phyloP scores from a whole-genome alignment of 2,888 invertebrate genomes.

The Tolmerus cingulatus region DNA sequence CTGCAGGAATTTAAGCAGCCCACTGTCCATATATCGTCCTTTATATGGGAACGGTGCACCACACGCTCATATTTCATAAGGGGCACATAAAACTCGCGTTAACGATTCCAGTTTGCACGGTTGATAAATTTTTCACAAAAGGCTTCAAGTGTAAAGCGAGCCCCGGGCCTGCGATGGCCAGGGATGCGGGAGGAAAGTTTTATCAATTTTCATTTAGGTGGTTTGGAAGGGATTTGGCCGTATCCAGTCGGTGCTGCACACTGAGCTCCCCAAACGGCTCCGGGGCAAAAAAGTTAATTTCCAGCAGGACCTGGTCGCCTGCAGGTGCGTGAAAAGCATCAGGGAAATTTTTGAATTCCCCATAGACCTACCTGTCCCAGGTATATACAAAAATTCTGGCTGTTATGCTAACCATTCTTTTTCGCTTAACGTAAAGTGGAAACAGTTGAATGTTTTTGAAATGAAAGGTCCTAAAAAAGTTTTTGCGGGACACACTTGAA shows the following conservation, averaged over 20 bases:
- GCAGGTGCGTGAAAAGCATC: not conserved
- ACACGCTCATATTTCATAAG: constrained; percentile 36
- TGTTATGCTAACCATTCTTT: not conserved
- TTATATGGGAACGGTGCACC: constrained; percentile 3
- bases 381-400: not conserved
- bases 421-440: not conserved
- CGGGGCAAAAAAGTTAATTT: not conserved
- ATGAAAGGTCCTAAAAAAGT: not conserved
- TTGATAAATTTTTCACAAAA: constrained; percentile 40
- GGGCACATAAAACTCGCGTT: constrained; percentile 35
- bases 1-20: constrained; percentile 6
- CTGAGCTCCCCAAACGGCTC: not conserved
- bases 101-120: constrained; percentile 38
- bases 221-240: not conserved
- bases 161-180: not conserved
- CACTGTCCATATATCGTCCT: constrained; percentile 9
- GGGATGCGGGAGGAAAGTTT: not conserved
- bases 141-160: constrained; percentile 28
- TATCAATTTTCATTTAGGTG: constrained; percentile 27
- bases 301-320: not conserved
- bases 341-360: not conserved
- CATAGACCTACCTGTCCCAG: not conserved
- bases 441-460: not conserved
- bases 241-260: not conserved
- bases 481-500: not conserved